phyloP scores from a whole-genome alignment of 2,888 invertebrate species.

The Osmoderma eremita region DNA sequence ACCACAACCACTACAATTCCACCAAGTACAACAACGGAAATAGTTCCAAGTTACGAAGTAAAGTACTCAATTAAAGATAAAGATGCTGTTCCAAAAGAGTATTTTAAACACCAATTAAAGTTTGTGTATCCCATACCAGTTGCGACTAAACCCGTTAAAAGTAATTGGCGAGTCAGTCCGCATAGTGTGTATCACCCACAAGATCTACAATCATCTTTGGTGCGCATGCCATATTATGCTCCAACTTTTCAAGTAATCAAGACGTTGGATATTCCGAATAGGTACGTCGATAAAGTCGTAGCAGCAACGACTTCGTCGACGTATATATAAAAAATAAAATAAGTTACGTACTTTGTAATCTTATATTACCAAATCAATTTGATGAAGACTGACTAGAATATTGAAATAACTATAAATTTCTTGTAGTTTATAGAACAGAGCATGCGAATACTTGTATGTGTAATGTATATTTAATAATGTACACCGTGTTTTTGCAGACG shows the following conservation, averaged over 20 bases:
- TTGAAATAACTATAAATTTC: too few species aligned
- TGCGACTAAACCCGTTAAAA: slow-evolving; percentile 46
- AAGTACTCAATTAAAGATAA: slow-evolving; percentile 32
- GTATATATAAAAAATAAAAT: slow-evolving; percentile 1
- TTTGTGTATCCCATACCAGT: slow-evolving; percentile 60
- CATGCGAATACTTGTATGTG: too few species aligned
- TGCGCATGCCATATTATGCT: slow-evolving; percentile 57
- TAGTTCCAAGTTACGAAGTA: slow-evolving; percentile 39
- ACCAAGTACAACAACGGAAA: slow-evolving; percentile 46
- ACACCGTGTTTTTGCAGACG: too few species aligned
- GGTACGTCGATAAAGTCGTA: slow-evolving; percentile 1
- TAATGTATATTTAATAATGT: too few species aligned
- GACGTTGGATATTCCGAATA: slow-evolving; percentile 48
- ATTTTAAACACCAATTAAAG: slow-evolving; percentile 53
- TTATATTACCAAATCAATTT: neutral
- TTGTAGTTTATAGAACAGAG: too few species aligned
- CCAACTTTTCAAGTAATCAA: slow-evolving; percentile 60
- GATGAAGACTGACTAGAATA: too few species aligned
- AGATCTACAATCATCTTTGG: slow-evolving; percentile 55
- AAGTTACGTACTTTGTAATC: neutral
- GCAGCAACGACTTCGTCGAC: neutral
- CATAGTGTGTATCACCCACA: slow-evolving; percentile 58
- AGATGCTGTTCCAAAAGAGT: slow-evolving; percentile 24
- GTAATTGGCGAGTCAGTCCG: slow-evolving; percentile 57
- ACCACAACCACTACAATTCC: slow-evolving; percentile 46